phyloP scores from a whole-genome alignment of 1,140 invertebrate species.

The Gonioctena quinquepunctata region DNA sequence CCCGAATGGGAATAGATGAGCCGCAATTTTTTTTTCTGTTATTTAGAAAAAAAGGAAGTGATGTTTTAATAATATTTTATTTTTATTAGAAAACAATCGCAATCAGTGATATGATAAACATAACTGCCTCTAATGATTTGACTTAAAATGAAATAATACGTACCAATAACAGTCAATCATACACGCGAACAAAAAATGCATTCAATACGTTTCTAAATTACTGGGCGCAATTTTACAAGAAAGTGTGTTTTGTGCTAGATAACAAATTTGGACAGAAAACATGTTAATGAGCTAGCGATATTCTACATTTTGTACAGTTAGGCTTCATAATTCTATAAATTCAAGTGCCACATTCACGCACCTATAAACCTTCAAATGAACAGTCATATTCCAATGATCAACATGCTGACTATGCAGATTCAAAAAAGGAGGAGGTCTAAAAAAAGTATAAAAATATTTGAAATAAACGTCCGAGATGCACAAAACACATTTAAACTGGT shows the following conservation, averaged over 20 bases:
- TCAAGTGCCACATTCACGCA: no score
- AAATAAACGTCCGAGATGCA: constrained; percentile 12
- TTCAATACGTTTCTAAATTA: background rate
- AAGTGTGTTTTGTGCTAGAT: constrained; percentile 18
- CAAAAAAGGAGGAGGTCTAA: background rate
- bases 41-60: background rate
- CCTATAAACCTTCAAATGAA: no score
- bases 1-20: no score
- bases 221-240: constrained; percentile 5
- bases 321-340: background rate
- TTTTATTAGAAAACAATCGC: constrained; percentile 26
- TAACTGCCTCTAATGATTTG: constrained; percentile 17
- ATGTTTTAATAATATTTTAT: constrained; percentile 3
- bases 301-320: constrained; percentile 1
- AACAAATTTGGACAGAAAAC: constrained; percentile 6
- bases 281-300: constrained; percentile 4
- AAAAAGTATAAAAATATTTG: constrained; percentile 9
- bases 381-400: background rate
- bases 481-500: constrained; percentile 35
- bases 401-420: constrained; percentile 22
- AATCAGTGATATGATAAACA: constrained; percentile 16
- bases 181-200: constrained; percentile 17
- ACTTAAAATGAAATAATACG: constrained; percentile 20
- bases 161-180: constrained; percentile 23
- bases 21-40: background rate